These are phyloP conservation scores for Brachionus manjavacas DNA, from an alignment of 1,140 invertebrate genomes.

Conservation along the genomic window DNA sequence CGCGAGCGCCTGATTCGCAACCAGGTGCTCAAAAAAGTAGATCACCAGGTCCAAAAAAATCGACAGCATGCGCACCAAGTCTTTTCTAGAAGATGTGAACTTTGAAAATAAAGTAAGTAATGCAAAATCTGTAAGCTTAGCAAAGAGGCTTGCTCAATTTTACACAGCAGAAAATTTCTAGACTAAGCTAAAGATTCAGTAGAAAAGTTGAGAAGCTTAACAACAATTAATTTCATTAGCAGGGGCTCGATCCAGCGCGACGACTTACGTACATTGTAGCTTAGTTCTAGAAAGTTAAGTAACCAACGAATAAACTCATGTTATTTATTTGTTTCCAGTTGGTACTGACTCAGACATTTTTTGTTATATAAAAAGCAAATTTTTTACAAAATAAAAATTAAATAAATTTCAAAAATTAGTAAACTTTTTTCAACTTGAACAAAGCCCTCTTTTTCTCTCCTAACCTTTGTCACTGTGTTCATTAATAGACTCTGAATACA, in stretches of 20 bases:
- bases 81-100: neutral
- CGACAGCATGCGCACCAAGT: neutral
- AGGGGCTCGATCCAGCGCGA: neutral
- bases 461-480: neutral
- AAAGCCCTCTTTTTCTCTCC: neutral
- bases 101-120: neutral
- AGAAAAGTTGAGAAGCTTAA: neutral
- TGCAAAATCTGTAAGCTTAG: neutral
- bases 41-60: neutral
- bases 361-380: neutral
- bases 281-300: slow-evolving; percentile 25
- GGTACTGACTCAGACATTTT: neutral
- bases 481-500: neutral
- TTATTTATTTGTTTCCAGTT: neutral
- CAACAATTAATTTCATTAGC: neutral
- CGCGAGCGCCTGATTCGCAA: neutral
- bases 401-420: neutral
- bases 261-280: neutral
- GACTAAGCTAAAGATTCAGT: neutral
- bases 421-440: neutral
- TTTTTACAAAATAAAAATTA: neutral
- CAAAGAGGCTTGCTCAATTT: neutral
- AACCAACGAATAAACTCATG: neutral
- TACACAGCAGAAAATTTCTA: neutral
- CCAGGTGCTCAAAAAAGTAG: neutral